phyloP scores from a whole-genome alignment of 2,113 vertebrate species.

The Coptodon bakossiorum region DNA sequence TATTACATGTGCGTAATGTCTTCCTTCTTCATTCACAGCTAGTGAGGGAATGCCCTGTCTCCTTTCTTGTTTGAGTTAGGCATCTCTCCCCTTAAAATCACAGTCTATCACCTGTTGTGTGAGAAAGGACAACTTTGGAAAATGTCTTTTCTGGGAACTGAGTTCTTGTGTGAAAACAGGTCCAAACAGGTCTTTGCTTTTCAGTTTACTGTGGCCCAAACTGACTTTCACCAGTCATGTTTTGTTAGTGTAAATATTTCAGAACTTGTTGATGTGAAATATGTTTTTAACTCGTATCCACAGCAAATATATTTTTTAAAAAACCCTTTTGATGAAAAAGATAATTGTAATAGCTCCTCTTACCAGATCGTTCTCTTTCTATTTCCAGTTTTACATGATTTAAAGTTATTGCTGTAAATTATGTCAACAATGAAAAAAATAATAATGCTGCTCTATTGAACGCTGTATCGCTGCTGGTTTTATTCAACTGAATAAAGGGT shows the following conservation, averaged over 20 bases:
- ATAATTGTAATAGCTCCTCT: neutral
- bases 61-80: neutral
- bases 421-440: neutral
- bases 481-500: neutral
- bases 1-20: neutral
- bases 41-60: accelerated
- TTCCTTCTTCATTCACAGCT: neutral
- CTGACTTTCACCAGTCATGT: neutral
- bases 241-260: neutral
- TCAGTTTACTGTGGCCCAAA: neutral
- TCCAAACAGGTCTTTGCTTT: neutral
- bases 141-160: neutral
- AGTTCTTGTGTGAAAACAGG: neutral
- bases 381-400: neutral
- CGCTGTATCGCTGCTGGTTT: neutral
- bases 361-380: neutral
- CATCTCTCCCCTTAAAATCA: neutral
- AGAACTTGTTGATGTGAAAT: neutral
- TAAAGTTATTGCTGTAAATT: neutral
- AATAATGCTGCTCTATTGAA: neutral
- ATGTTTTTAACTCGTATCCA: neutral
- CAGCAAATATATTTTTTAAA: neutral
- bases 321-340: neutral
- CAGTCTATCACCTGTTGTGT: neutral
- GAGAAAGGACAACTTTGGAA: neutral